Conservation (phyloP, 2,888 invertebrate species). For the Slavum lentiscoides region DNA sequence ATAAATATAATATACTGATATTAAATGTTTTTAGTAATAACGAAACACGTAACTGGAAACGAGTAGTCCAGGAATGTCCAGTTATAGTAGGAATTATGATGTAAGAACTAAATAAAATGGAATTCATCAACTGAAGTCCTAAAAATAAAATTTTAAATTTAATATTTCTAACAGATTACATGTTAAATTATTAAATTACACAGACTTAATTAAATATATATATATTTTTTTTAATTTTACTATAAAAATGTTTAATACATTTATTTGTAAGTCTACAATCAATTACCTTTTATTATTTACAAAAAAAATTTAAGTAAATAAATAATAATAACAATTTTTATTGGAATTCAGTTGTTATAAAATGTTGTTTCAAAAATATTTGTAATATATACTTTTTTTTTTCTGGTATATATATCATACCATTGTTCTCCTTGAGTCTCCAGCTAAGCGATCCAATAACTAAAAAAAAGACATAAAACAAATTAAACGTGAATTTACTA, state of each 20-base stretch:
- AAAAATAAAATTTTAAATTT: constrained; percentile 42
- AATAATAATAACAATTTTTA: background rate
- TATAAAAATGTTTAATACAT: background rate
- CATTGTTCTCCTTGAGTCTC: constrained; percentile 80
- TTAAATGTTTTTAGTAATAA: background rate
- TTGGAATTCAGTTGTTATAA: constrained; percentile 1
- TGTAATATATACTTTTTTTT: background rate
- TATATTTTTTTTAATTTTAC: background rate
- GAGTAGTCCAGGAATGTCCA: constrained; percentile 33
- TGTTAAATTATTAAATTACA: constrained; percentile 4
- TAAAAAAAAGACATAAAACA: constrained; percentile 60
- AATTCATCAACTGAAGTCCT: constrained; percentile 41
- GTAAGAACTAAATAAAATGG: constrained; percentile 7
- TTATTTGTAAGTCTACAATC: background rate
- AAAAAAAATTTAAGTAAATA: background rate
- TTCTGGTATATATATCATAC: constrained; percentile 66
- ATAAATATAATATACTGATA: background rate
- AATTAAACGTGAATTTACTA: background rate
- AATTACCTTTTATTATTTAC: constrained; percentile 1
- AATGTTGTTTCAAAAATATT: constrained; percentile 16
- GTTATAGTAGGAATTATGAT: constrained; percentile 39
- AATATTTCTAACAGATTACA: background rate
- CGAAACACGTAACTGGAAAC: constrained; percentile 16
- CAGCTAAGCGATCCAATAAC: constrained; percentile 79
- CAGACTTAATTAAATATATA: constrained; percentile 4